A percentile compares a stretch with the other conserved stretches of the same genome.
Conservation (phyloP, 2,113 vertebrate genomes). For the Tichodroma muraria region DNA sequence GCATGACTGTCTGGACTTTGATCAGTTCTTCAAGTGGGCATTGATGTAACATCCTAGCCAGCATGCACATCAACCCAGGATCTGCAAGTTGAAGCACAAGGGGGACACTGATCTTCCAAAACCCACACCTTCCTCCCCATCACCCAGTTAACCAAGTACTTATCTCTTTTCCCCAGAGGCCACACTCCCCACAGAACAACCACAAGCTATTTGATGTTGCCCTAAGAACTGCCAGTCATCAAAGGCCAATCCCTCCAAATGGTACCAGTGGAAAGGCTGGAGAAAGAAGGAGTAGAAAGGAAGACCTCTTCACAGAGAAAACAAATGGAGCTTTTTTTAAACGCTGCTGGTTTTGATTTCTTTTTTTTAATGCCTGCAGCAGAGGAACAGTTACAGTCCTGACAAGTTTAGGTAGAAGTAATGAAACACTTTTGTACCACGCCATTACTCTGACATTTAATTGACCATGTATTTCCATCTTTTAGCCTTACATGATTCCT, state of each 20-base stretch:
- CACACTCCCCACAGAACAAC: background rate
- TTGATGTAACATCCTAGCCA: background rate
- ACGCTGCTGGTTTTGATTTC: background rate
- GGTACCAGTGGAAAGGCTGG: background rate
- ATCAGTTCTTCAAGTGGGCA: background rate
- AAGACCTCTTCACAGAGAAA: background rate
- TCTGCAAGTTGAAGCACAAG: background rate
- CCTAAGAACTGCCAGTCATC: background rate
- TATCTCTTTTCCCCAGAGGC: background rate
- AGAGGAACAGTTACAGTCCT: background rate
- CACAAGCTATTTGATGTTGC: background rate
- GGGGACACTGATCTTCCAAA: background rate
- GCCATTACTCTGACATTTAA: conserved; percentile 14
- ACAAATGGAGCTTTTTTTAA: background rate
- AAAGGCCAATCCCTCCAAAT: background rate
- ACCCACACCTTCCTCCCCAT: background rate
- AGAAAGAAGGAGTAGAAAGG: background rate
- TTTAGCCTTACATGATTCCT: background rate
- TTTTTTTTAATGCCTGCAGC: background rate
- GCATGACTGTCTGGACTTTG: background rate
- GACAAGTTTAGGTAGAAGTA: background rate
- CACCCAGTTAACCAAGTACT: background rate
- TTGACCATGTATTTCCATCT: background rate
- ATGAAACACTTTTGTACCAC: background rate
- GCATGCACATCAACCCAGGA: background rate